These are phyloP conservation scores for Drosophila recens DNA, from an alignment of 2,888 invertebrate species.

Conservation along the genomic window DNA sequence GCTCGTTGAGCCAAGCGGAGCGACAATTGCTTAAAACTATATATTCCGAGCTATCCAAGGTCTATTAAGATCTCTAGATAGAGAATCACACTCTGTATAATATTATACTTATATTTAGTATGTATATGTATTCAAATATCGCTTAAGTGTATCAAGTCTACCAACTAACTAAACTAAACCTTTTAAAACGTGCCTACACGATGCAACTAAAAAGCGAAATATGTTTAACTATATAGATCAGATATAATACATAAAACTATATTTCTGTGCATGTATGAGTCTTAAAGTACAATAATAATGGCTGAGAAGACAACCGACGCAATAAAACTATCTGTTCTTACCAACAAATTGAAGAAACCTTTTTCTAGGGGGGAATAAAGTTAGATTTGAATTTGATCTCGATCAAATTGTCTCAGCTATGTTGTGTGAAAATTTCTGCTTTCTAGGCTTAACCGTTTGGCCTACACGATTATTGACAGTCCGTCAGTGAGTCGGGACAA, in stretches of 20 bases:
- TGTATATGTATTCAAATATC: conserved; percentile 38
- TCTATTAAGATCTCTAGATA: conserved; percentile 38
- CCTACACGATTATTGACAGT: no score
- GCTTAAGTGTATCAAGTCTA: conserved; percentile 65
- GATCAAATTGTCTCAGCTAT: no score
- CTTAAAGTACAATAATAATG: conserved; percentile 31
- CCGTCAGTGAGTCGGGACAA: no score
- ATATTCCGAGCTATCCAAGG: conserved; percentile 55
- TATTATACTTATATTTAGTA: conserved; percentile 19
- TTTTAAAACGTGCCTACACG: conserved; percentile 69
- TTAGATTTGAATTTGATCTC: no score
- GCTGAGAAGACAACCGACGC: conserved; percentile 1
- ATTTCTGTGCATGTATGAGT: conserved; percentile 12
- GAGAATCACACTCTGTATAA: conserved; percentile 21
- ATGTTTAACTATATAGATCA: neutral
- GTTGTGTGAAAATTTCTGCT: no score
- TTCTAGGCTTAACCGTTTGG: no score
- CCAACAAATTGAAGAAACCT: neutral
- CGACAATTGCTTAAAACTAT: conserved; percentile 60
- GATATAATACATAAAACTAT: neutral
- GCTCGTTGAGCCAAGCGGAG: conserved; percentile 58
- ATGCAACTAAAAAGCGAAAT: conserved; percentile 26
- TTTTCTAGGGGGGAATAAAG: neutral
- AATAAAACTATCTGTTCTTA: conserved; percentile 13
- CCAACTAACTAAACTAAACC: conserved; percentile 32